These are phyloP conservation scores for Papilio demoleus DNA, from an alignment of 2,888 invertebrate genomes.

Conservation along the genomic window DNA sequence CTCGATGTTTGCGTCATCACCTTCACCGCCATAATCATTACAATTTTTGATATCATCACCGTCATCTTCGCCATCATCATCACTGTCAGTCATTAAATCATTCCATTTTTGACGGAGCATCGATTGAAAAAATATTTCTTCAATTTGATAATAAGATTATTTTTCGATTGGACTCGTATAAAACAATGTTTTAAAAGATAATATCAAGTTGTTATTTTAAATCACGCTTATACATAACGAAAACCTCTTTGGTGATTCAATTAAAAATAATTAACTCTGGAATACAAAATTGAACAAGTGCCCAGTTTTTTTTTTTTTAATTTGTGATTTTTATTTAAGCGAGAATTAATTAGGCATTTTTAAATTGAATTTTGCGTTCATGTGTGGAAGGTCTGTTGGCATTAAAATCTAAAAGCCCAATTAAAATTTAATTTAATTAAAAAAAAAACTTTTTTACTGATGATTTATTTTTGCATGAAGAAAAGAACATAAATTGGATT, in stretches of 20 bases:
- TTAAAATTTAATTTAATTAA: not conserved
- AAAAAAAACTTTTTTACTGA: not conserved
- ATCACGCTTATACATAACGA: no score
- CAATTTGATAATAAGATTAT: not conserved
- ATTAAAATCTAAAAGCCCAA: slow-evolving; percentile 15
- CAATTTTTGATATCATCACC: slow-evolving; percentile 41
- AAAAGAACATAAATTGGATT: not conserved
- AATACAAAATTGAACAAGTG: not conserved
- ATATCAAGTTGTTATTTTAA: not conserved
- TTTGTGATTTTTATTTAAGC: not conserved
- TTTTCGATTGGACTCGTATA: no score
- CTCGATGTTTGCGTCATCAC: slow-evolving; percentile 14
- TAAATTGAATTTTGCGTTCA: not conserved
- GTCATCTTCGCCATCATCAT: slow-evolving; percentile 27
- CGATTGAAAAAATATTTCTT: not conserved
- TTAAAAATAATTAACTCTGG: not conserved
- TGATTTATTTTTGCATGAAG: not conserved
- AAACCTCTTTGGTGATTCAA: slow-evolving; percentile 5
- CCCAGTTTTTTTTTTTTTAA: not conserved
- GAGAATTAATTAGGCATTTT: slow-evolving; percentile 8
- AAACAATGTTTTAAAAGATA: no score
- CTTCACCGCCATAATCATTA: slow-evolving; percentile 36
- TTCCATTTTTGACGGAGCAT: slow-evolving; percentile 1
- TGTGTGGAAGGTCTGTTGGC: not conserved
- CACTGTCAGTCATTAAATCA: slow-evolving; percentile 23